Base-by-base conservation (phyloP, 64 coral and sea anemone genomes). In the Dendronephthya gigantea region DNA sequence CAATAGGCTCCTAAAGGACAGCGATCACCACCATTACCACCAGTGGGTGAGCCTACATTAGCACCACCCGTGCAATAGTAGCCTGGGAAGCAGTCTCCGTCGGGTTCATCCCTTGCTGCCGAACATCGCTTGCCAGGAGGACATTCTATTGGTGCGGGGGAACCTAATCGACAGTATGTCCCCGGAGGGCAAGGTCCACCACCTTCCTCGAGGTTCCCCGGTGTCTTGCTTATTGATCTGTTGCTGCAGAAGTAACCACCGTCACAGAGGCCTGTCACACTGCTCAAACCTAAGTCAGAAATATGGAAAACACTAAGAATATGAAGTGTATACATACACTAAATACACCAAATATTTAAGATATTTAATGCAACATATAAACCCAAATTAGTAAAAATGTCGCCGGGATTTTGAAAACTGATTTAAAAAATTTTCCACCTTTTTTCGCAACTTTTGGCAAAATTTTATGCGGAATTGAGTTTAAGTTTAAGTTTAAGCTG, bases 1-100 rank as follows among this genome's bases (percentile, higher is more conserved):
- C 95, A 98, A 76, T 91, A 98, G 6, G 95, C 62, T 1, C 95
- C 95, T 81, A 81, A 87, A 29, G 95, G 95, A 82, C 95, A 98
- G 14, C 88, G 89, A 50, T 88, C 68, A 47, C 95, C 95, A 43
- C 87, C 91, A 38, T 82, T 32, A 23, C 83, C 85, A 50, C 93
- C 95, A 17, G 83, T 93, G 14, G 95, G 95, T 34, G 87, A 91
- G 48, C 85, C 29, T 15, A 72, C 85, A 12, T 47, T 93, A 14
- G 95, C 83, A 22, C 90, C 84, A 14, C 59, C 87, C 17, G 31
- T 89, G 50, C 95, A 98, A 50, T 93, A 98, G 23, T 87, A 93
- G 7, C 95, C 95, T 2, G 92, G 92, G 28, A 90, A 86, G 13
- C 95, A 98, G 49, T 93, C 82, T 1, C 82, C 90, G 11, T 92